Percentiles rank a stretch among this genome's conserved stretches.
phyloP scores from a whole-genome alignment of 2,888 invertebrate genomes.

The Lumbricus terrestris region DNA sequence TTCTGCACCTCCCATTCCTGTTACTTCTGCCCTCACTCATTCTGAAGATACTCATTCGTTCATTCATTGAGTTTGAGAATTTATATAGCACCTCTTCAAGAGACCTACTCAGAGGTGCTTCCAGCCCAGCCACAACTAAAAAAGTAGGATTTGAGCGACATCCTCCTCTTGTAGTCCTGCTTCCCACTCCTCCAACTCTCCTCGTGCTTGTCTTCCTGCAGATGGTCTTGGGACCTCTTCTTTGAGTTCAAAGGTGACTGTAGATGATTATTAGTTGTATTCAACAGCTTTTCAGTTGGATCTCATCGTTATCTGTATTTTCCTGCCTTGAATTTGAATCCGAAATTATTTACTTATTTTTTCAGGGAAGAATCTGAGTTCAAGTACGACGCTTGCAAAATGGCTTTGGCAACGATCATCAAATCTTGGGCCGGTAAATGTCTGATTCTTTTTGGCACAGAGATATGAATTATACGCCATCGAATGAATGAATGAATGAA shows the following conservation, averaged over 20 bases:
- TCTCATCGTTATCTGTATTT: not conserved
- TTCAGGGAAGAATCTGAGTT: slow-evolving; percentile 70
- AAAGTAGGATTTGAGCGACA: too few species aligned
- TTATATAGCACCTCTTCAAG: too few species aligned
- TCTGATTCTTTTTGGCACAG: slow-evolving; percentile 9
- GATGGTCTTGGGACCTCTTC: not conserved
- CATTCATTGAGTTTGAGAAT: too few species aligned
- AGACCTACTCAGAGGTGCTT: too few species aligned
- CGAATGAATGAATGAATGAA: not conserved
- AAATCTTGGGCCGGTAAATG: slow-evolving; percentile 79
- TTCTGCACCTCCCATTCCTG: not conserved
- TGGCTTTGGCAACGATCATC: slow-evolving; percentile 76
- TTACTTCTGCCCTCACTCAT: too few species aligned
- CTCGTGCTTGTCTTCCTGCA: not conserved
- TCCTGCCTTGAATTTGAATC: not conserved
- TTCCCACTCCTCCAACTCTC: not conserved
- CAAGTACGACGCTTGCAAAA: slow-evolving; percentile 79
- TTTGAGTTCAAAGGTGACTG: not conserved
- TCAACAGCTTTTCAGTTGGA: not conserved
- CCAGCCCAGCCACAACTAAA: too few species aligned
- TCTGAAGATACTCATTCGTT: too few species aligned
- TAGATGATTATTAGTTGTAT: not conserved
- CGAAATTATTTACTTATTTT: not conserved
- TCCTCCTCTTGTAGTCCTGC: too few species aligned
- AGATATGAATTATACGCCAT: not conserved